A percentile compares a stretch with the other conserved stretches of the same genome.
phyloP scores from a whole-genome alignment of 2,113 vertebrate species.

The Pelvicachromis taeniatus region DNA sequence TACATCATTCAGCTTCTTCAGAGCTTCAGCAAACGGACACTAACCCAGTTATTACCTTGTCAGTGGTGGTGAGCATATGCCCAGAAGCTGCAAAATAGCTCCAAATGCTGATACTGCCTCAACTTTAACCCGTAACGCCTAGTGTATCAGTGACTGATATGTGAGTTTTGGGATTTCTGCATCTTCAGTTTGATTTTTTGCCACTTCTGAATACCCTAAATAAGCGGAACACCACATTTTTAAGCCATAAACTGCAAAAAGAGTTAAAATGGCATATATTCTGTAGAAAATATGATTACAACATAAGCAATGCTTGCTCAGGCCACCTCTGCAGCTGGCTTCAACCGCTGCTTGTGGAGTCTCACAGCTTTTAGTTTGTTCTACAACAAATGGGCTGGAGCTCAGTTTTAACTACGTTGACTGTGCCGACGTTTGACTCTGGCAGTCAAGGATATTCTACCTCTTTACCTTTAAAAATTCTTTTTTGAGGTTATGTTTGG shows the following conservation, averaged over 20 bases:
- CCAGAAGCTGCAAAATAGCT: not conserved
- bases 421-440: not conserved
- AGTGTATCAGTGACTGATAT: not conserved
- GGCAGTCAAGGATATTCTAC: not conserved
- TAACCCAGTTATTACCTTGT: not conserved
- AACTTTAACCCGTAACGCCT: not conserved
- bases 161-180: too few species aligned
- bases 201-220: too few species aligned
- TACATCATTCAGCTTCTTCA: not conserved
- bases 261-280: not conserved
- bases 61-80: not conserved
- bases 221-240: too few species aligned
- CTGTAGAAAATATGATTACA: not conserved
- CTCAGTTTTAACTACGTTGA: not conserved
- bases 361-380: not conserved
- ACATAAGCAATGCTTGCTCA: not conserved
- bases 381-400: not conserved
- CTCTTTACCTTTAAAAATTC: not conserved
- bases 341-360: not conserved
- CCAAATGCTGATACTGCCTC: not conserved
- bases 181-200: too few species aligned
- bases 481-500: not conserved
- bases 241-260: not conserved
- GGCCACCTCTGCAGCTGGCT: not conserved
- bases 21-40: not conserved